These are phyloP conservation scores for Nycticryphes semicollaris DNA, from an alignment of 2,113 vertebrate species.

Conservation along the genomic window DNA sequence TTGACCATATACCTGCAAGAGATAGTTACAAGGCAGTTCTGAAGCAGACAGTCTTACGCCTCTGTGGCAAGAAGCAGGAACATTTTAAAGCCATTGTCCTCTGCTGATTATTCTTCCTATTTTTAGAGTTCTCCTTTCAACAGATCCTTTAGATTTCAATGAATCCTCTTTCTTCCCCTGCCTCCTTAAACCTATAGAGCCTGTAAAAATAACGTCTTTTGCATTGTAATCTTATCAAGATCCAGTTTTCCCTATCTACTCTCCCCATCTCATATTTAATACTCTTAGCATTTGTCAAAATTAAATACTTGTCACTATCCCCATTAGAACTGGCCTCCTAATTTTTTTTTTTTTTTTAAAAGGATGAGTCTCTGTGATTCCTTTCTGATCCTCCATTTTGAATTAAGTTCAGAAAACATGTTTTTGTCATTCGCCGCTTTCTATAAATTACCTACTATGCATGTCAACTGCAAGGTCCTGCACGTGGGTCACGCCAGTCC, in stretches of 20 bases:
- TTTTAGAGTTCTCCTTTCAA: slow-evolving; percentile 10
- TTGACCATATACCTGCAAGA: background rate
- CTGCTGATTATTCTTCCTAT: background rate
- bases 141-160: background rate
- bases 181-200: background rate
- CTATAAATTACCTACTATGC: background rate
- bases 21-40: background rate
- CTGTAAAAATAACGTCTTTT: background rate
- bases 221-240: background rate
- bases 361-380: background rate
- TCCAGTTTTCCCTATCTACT: background rate
- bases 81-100: background rate
- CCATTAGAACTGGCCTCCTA: background rate
- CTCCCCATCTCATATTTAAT: background rate
- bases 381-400: background rate
- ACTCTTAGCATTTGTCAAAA: background rate
- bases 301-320: background rate
- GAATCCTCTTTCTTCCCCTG: background rate
- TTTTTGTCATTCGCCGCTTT: background rate
- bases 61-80: background rate
- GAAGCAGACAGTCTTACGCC: background rate
- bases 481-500: background rate
- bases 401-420: background rate
- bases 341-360: background rate
- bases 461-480: background rate